These are phyloP conservation scores for Drosophila dunni DNA, from an alignment of 1,140 invertebrate genomes.

Conservation along the genomic window DNA sequence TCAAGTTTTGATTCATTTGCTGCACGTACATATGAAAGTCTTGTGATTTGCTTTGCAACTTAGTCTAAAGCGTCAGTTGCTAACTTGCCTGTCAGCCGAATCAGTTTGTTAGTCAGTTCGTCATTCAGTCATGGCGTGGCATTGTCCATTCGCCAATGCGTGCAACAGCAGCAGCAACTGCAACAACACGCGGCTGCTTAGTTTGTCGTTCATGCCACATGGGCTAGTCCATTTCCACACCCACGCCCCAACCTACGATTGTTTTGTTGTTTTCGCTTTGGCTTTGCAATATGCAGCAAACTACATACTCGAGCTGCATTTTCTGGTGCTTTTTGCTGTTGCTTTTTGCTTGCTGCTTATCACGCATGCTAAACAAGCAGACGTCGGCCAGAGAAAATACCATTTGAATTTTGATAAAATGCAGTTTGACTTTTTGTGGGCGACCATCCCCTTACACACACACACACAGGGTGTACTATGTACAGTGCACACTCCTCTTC, in stretches of 20 bases:
- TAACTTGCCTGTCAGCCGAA: not conserved
- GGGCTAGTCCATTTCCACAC: conserved; percentile 12
- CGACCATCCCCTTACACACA: conserved; percentile 9
- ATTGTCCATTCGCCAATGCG: conserved; percentile 15
- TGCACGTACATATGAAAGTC: conserved; percentile 49
- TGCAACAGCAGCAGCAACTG: conserved; percentile 16
- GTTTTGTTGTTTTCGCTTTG: conserved; percentile 45
- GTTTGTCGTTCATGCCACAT: conserved; percentile 39
- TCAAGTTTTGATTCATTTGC: conserved; percentile 56
- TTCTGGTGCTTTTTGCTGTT: conserved; percentile 42
- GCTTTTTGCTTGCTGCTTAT: conserved; percentile 73
- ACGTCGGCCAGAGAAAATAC: conserved; percentile 64
- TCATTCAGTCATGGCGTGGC: conserved; percentile 9
- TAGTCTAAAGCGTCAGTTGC: conserved; percentile 37
- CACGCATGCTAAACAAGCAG: conserved; percentile 79
- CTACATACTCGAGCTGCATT: conserved; percentile 52
- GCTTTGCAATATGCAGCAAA: conserved; percentile 60
- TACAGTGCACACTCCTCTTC: not conserved
- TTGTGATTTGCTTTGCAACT: conserved; percentile 54
- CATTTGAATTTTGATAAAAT: conserved; percentile 83
- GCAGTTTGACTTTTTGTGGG: conserved; percentile 69
- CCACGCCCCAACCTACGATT: not conserved
- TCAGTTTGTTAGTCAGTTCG: not conserved
- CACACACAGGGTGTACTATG: not conserved
- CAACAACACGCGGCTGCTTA: conserved; percentile 41